Evolutionary conservation across 1,140 invertebrate species (phyloP).

Genomic region (Copidosoma floridanum): DNA sequence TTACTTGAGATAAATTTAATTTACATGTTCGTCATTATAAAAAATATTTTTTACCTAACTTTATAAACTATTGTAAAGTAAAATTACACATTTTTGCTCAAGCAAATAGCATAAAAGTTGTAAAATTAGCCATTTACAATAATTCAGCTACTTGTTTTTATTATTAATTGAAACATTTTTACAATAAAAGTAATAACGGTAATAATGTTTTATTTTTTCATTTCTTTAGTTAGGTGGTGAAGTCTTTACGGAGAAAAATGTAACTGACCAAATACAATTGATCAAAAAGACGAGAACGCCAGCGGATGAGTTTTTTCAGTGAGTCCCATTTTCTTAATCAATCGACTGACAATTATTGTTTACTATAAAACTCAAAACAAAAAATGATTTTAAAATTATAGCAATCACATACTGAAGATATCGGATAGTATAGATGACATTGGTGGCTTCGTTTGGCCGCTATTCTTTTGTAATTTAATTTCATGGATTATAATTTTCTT

Average conservation of each 20-base stretch:
- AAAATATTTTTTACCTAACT: too few relatives aligned
- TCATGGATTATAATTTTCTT: slow-evolving; percentile 79
- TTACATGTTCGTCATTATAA: too few relatives aligned
- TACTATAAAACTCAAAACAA: too few relatives aligned
- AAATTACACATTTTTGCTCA: too few relatives aligned
- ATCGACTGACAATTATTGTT: background rate
- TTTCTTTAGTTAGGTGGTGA: slow-evolving; percentile 34
- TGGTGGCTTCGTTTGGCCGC: slow-evolving; percentile 70
- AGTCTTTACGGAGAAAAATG: slow-evolving; percentile 32
- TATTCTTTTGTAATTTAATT: slow-evolving; percentile 67
- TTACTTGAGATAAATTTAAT: too few relatives aligned
- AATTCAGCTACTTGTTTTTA: background rate
- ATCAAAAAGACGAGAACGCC: slow-evolving; percentile 61
- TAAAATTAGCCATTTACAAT: too few relatives aligned
- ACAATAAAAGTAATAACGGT: too few relatives aligned
- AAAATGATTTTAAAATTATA: slow-evolving; percentile 44
- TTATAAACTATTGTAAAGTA: too few relatives aligned
- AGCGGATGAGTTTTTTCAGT: slow-evolving; percentile 85
- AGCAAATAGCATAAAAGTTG: too few relatives aligned
- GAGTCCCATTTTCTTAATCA: slow-evolving; percentile 48
- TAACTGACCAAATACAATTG: slow-evolving; percentile 38
- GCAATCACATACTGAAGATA: slow-evolving; percentile 68
- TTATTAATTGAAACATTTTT: too few relatives aligned
- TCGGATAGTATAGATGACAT: slow-evolving; percentile 66
- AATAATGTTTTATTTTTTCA: slow-evolving; percentile 26